These are phyloP conservation scores for Eidolon dupreanum DNA, from an alignment of 2,797 vertebrate genomes.

Conservation along the genomic window DNA sequence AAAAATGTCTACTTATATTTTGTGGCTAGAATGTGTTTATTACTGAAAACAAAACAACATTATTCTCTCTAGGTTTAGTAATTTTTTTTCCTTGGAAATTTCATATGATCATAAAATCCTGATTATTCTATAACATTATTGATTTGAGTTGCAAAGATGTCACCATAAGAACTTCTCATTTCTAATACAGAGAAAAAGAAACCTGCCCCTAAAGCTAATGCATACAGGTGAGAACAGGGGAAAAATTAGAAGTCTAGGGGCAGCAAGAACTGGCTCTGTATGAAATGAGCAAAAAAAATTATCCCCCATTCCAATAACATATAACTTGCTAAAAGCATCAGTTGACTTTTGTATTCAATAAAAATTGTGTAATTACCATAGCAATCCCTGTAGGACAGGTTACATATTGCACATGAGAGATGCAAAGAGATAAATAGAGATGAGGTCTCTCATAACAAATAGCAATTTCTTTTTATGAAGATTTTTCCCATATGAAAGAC, in stretches of 20 bases:
- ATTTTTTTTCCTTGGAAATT: neutral
- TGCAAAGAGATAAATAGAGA: constrained; percentile 53
- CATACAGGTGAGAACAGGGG: neutral
- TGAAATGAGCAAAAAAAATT: constrained; percentile 32
- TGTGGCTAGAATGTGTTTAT: neutral
- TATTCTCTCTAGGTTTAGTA: neutral
- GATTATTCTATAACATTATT: neutral
- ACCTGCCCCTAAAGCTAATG: neutral
- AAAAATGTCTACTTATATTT: neutral
- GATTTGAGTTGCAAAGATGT: neutral
- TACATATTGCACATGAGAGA: constrained; percentile 65
- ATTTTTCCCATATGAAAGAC: constrained; percentile 63
- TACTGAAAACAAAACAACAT: neutral
- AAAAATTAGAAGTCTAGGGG: constrained; percentile 2
- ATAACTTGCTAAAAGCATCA: constrained; percentile 64
- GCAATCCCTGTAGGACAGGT: constrained; percentile 69
- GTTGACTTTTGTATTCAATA: constrained; percentile 59
- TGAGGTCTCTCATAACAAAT: constrained; percentile 59
- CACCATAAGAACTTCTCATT: neutral
- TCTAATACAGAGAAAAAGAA: neutral
- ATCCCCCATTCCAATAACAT: neutral
- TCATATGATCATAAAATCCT: neutral
- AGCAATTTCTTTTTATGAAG: constrained; percentile 61
- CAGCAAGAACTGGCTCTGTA: constrained; percentile 36
- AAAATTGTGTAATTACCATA: constrained; percentile 65